Percentiles rank a stretch among this genome's conserved stretches.
phyloP scores from a whole-genome alignment of 2,797 vertebrate species.

The Xerus rutilus region DNA sequence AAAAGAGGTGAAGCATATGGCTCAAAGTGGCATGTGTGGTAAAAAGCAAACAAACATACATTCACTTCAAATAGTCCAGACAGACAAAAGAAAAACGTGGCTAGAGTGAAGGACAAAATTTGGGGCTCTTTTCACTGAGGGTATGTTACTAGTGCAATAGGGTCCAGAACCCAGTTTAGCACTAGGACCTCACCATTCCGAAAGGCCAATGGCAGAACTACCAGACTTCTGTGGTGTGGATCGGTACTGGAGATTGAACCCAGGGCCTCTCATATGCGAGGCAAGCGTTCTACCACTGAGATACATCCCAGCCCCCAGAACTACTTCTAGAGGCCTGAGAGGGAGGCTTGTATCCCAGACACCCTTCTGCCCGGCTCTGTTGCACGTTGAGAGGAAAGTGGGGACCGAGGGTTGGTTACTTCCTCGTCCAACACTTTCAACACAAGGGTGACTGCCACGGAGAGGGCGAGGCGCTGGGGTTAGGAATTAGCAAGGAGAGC shows the following conservation, averaged over 20 bases:
- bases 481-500: neutral
- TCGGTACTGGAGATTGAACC: too few species aligned
- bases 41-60: neutral
- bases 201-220: neutral
- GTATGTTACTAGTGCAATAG: rapidly evolving
- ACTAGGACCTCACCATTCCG: rapidly evolving
- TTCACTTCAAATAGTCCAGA: neutral
- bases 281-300: too few species aligned
- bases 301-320: neutral
- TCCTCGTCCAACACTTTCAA: neutral
- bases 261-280: too few species aligned
- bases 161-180: neutral
- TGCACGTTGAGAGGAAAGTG: neutral
- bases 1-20: neutral
- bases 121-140: neutral
- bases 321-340: neutral
- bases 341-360: neutral
- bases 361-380: neutral
- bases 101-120: neutral
- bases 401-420: neutral
- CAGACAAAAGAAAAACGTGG: neutral
- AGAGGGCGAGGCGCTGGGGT: neutral
- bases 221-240: too few species aligned
- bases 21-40: neutral
- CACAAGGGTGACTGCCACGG: neutral